Base-by-base conservation (phyloP, 2,797 vertebrate species). In the Remorina albescens region DNA sequence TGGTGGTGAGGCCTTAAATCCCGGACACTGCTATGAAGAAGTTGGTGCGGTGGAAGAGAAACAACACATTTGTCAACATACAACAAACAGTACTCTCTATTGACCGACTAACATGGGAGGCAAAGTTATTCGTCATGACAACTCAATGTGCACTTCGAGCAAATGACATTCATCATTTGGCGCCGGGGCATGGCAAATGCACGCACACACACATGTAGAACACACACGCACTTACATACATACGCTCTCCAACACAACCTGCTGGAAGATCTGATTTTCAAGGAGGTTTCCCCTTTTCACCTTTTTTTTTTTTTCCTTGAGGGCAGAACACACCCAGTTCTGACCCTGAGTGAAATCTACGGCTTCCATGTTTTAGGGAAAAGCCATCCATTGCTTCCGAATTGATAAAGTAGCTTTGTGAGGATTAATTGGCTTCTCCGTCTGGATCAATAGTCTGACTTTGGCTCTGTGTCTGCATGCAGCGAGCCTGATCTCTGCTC, bases 121-220 rank as follows among this genome's bases (percentile, higher is more conserved):
- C 86, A 91, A 90, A 85, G 85, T 90, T 88, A 91, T 78, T 82
- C 23, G 21, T 91, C 87, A 84, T 78, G 89, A 74, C 84, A 63
- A 87, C 74, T 84, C 83, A 63, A 86, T 89, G 89, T 86, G 88
- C 87, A 89, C 77, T 88, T 91, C 86, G 70, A 88, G 86, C 85
- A 88, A 88, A 91, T 88, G 87, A 84, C 88, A 86, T 89, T 86
- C 85, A 87, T 91, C 88, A 90, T 91, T 92, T 91, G 89, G 87
- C 90, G 85, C 85, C 46, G 76, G 80, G 81, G 76, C 86, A 88
- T 85, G 81, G 78, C 82, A 88, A 83, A 92, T 84, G 83, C 85
- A 69, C 79, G 6, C 85, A 50, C 78, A 44, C 75, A 13, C 76
- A 55, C 57, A 32, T 37, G 13, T 16, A 18, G 69, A 46, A 74